Base-by-base conservation (phyloP, 2,888 invertebrate species). In the Apoderus coryli region DNA sequence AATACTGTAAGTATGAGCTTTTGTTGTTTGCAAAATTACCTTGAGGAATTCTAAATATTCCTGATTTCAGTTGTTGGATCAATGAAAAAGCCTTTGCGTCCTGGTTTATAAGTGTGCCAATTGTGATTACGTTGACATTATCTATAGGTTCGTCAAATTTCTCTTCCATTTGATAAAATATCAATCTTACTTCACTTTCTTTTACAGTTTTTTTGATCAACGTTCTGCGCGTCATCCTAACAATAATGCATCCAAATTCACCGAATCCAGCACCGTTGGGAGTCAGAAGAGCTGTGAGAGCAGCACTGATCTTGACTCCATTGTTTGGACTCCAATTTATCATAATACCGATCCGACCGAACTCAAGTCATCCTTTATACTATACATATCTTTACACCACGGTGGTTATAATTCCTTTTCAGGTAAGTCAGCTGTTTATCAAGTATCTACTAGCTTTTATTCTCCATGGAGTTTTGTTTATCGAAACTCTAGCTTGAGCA, bases 241-340 rank as follows among this genome's bases (percentile, higher is more conserved):
- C 68, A 2, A 76, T 76, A 42, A 54, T 76, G 36, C 68, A 68
- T 48, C 69, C 71, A 2, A 64, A 65, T 19, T 69, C 71, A 4
- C 64, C 67, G 5, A 71, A 69, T 38, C 69, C 68, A 1, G 65
- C 67, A 0, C 67, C 70, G 0, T 43, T 63, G 19, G 68, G 70
- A 11, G 67, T 72, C 26, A 58, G 63, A 24, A 73, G 78, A 46
- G 78, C 80, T 0, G 70, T 71, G 0, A 58, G 77, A 31, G 80
- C 81, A 1, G 72, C 76, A 1, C 61, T 79, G 4, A 76, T 81
- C 40, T 59, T 81, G 49, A 75, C 80, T n/a, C 81, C 81, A 0
- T 57, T 82, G 1, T 73, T 82, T 33, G 81, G 81, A 1, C 57
- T 81, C 2, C 79, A 82, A 46, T 77, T 73, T 49, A 57, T 79